These are phyloP conservation scores for Balearica regulorum DNA, from an alignment of 2,797 vertebrate genomes.

Conservation along the genomic window DNA sequence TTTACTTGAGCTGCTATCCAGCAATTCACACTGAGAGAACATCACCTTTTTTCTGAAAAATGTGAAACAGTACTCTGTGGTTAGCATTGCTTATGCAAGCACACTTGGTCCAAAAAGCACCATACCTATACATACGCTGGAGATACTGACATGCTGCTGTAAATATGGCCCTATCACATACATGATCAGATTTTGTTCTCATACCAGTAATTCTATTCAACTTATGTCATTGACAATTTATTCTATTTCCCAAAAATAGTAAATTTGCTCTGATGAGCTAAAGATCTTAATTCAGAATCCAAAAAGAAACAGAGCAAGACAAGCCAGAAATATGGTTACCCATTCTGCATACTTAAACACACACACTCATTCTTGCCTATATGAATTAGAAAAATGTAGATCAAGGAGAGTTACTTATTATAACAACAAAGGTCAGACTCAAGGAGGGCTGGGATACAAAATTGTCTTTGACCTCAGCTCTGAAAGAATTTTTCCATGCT, in stretches of 20 bases:
- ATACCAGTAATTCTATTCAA: neutral
- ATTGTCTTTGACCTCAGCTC: neutral
- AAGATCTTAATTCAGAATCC: neutral
- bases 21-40: neutral
- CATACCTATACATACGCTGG: rapidly evolving
- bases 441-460: neutral
- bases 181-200: neutral
- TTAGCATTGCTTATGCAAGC: neutral
- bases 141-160: neutral
- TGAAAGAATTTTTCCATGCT: neutral
- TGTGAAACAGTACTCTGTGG: neutral
- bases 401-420: neutral
- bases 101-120: neutral
- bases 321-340: neutral
- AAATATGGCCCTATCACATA: neutral
- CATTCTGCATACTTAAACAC: neutral
- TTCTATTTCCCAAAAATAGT: neutral
- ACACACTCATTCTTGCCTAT: neutral
- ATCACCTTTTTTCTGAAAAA: neutral
- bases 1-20: neutral
- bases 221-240: neutral
- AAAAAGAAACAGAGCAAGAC: neutral
- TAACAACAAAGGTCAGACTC: neutral
- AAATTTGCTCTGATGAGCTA: neutral
- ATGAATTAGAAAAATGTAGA: neutral